These are phyloP conservation scores for Metopolophium dirhodum DNA, from an alignment of 1,140 invertebrate genomes.

Conservation along the genomic window DNA sequence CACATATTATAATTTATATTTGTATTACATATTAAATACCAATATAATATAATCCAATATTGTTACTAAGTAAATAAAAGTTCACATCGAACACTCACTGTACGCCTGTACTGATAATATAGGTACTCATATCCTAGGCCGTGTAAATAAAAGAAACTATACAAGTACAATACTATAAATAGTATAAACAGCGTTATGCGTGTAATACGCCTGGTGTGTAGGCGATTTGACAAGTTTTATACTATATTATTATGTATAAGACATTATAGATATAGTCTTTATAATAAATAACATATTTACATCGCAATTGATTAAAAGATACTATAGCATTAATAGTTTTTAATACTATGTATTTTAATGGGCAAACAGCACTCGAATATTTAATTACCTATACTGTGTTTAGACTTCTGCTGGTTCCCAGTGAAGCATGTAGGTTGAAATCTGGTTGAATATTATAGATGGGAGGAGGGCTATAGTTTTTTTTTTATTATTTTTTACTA, in stretches of 20 bases:
- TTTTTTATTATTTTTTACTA: not conserved
- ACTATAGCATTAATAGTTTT: not conserved
- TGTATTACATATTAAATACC: not conserved
- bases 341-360: not conserved
- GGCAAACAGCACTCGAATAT: not conserved
- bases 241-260: not conserved
- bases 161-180: not conserved
- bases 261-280: not conserved
- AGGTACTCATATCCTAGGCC: not conserved
- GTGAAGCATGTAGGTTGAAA: not conserved
- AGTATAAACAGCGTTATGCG: not conserved
- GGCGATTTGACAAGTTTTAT: not conserved
- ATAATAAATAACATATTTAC: not conserved
- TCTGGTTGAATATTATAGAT: not conserved
- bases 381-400: not conserved
- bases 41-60: not conserved
- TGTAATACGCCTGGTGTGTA: not conserved
- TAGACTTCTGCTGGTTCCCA: not conserved
- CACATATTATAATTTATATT: not conserved
- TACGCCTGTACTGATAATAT: not conserved
- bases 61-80: not conserved
- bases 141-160: not conserved
- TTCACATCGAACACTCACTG: not conserved
- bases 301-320: not conserved
- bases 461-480: not conserved